These are phyloP conservation scores for Campoplex capitator DNA, from an alignment of 2,888 invertebrate genomes.

Conservation along the genomic window DNA sequence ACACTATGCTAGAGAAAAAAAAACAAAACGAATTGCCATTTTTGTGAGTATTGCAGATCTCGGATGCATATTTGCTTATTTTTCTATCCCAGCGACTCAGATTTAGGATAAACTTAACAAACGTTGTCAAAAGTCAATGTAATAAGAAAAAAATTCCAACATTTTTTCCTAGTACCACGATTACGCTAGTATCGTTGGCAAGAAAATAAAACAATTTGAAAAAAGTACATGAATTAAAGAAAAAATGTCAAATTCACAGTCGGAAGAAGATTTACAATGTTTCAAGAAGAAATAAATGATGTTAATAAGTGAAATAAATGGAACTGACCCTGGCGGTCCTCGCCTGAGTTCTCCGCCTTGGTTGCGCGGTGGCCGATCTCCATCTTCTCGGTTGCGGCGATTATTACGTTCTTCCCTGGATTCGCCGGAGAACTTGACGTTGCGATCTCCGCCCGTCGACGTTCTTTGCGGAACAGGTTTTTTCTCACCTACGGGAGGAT, in stretches of 20 bases:
- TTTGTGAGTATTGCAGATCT: too few species aligned
- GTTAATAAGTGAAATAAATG: not conserved
- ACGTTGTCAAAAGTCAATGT: too few species aligned
- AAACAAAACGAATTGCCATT: too few species aligned
- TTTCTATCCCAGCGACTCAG: too few species aligned
- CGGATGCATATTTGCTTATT: too few species aligned
- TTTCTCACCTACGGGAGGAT: constrained; percentile 84
- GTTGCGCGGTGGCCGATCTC: constrained; percentile 78
- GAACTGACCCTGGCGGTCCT: constrained; percentile 80
- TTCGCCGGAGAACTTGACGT: constrained; percentile 86
- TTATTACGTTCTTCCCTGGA: constrained; percentile 91
- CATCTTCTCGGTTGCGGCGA: constrained; percentile 88
- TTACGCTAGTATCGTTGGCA: too few species aligned
- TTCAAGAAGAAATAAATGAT: not conserved
- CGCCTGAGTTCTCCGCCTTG: constrained; percentile 79
- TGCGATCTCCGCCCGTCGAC: constrained; percentile 82
- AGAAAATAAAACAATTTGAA: too few species aligned
- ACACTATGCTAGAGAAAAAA: too few species aligned
- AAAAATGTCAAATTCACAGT: not conserved
- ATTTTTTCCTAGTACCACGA: too few species aligned
- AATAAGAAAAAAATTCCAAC: too few species aligned
- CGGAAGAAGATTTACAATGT: not conserved
- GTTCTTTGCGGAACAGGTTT: constrained; percentile 80
- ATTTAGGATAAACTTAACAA: too few species aligned
- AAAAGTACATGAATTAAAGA: too few species aligned